phyloP scores from a whole-genome alignment of 2,888 invertebrate genomes.

The Plagiodera versicolora region DNA sequence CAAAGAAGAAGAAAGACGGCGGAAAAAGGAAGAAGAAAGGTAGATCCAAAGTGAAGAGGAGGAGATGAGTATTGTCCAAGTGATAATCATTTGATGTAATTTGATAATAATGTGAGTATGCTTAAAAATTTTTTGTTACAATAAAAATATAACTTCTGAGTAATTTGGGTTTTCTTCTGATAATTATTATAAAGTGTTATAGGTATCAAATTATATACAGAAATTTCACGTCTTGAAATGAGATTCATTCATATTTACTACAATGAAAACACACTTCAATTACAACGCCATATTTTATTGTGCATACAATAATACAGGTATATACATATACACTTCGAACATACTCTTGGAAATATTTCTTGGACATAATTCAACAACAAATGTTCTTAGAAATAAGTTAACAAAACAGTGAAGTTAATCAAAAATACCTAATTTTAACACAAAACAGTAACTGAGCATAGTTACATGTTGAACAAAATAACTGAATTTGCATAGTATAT shows the following conservation, averaged over 20 bases:
- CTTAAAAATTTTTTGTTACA: no score
- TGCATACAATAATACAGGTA: conserved; percentile 59
- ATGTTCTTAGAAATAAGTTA: conserved; percentile 52
- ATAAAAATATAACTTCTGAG: no score
- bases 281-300: conserved; percentile 58
- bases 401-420: conserved; percentile 46
- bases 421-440: conserved; percentile 39
- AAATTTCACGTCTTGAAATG: no score
- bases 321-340: conserved; percentile 58
- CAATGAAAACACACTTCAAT: conserved; percentile 27
- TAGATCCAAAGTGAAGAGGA: conserved; percentile 49
- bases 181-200: no score
- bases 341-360: conserved; percentile 53
- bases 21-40: conserved; percentile 50
- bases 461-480: conserved; percentile 42
- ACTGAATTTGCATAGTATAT: conserved; percentile 32
- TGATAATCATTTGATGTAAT: not conserved
- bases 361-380: conserved; percentile 58
- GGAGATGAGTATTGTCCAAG: conserved; percentile 38
- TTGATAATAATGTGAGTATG: no score
- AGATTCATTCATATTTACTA: no score
- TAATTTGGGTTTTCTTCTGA: no score
- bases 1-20: conserved; percentile 55
- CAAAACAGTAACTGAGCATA: conserved; percentile 37
- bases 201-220: no score